Evolutionary conservation across 2,888 invertebrate species (phyloP), one percentile per base, ranked within the genome.

Genomic region (Agonopterix arenella): DNA sequence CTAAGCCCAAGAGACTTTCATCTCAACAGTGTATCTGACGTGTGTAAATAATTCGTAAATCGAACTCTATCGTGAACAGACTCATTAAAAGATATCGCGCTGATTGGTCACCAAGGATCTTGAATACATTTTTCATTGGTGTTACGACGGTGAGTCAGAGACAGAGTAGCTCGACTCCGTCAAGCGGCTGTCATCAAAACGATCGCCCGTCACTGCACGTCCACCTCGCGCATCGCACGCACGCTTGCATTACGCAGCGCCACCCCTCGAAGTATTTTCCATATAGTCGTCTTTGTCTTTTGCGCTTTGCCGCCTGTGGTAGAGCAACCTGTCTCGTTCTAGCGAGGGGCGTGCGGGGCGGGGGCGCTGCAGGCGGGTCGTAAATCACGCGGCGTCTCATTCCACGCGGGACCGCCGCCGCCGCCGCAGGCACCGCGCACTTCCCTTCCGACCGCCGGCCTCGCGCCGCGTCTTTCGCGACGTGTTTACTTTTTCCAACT

Each of bases 381-480:
- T 89, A 89, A 90, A 89, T 89, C 89, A 89, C 84, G 76, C 80
- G 80, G 83, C 77, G 74, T 84, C 86, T 89, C 90, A 90, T 89
- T 89, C 90, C 89, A 84, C 86, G 89, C 90, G 89, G 84, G 88
- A 82, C 80, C 80, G 80, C 84, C 86, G 86, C 80, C 72, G 81
- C 78, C 73, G 86, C 85, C 81, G 89, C 85, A 84, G 86, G 89
- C 83, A 73, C 74, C 76, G 81, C 84, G 79, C 88, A 88, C 82
- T 88, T 85, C 84, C 80, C 80, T 77, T 62, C 61, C 80, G 84
- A 76, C 84, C 78, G 84, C 79, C 84, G 83, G 70, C 74, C 64
- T 73, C 75, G 80, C 78, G 86, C 69, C 80, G 83, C 84, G 86
- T 89, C 85, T 86, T 84, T 79, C 86, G 84, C 80, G 82, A 81